phyloP scores from a whole-genome alignment of 2,113 vertebrate genomes.

The Oceanodroma tethys region DNA sequence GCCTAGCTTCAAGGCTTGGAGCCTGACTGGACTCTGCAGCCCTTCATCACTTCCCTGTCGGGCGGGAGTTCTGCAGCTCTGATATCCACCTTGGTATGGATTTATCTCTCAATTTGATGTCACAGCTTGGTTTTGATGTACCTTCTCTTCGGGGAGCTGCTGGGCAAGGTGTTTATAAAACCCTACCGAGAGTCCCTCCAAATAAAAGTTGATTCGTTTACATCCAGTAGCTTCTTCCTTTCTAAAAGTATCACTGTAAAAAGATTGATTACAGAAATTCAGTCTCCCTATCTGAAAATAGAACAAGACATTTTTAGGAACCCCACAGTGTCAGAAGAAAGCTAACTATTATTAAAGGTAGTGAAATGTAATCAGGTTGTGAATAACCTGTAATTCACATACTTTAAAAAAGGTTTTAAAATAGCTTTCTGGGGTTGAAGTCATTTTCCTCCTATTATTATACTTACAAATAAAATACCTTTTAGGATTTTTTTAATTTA shows the following conservation, averaged over 20 bases:
- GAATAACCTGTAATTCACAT: constrained; percentile 44
- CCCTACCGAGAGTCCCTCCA: background rate
- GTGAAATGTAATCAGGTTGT: constrained; percentile 1
- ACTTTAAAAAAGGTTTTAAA: constrained; percentile 20
- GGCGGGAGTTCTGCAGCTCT: background rate
- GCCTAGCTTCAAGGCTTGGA: background rate
- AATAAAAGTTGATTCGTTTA: background rate
- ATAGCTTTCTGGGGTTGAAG: background rate
- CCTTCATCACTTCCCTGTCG: background rate
- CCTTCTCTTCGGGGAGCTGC: background rate
- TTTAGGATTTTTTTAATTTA: background rate
- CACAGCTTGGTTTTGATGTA: constrained; percentile 29
- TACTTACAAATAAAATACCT: background rate
- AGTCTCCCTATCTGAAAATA: background rate
- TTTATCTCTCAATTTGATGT: constrained; percentile 20
- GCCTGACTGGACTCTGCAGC: background rate
- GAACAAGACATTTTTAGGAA: background rate
- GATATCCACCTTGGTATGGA: rapidly evolving
- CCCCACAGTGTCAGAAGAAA: background rate
- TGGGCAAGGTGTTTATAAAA: background rate
- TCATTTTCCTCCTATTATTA: background rate
- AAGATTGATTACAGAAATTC: background rate
- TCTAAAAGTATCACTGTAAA: background rate
- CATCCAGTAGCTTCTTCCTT: background rate
- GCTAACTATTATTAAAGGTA: background rate